Percentiles rank a stretch among this genome's conserved stretches.
phyloP scores from a whole-genome alignment of 2,888 invertebrate species.

The Apodemia hepburni region DNA sequence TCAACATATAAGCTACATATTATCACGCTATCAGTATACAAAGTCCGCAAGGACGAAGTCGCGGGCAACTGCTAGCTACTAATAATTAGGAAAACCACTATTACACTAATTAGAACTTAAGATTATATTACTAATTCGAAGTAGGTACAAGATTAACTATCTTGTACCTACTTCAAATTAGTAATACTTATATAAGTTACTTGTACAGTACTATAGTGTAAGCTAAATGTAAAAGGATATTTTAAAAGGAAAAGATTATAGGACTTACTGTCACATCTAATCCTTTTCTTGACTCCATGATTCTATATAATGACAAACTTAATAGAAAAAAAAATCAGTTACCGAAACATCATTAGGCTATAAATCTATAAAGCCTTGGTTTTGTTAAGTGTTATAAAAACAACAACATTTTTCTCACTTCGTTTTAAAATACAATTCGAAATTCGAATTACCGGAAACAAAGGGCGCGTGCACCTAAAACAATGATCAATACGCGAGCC shows the following conservation, averaged over 20 bases:
- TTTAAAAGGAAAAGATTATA: neutral
- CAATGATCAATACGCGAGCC: neutral
- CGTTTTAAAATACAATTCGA: neutral
- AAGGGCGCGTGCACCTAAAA: slow-evolving; percentile 15
- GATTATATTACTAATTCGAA: too few species aligned
- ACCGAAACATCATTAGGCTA: neutral
- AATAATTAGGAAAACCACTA: too few species aligned
- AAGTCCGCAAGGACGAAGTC: too few species aligned
- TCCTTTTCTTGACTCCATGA: neutral
- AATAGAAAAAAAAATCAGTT: neutral
- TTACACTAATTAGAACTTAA: too few species aligned
- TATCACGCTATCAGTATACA: too few species aligned
- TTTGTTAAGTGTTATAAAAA: neutral
- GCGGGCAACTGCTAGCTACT: too few species aligned
- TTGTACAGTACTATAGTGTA: neutral
- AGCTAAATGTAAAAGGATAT: neutral
- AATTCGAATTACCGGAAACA: slow-evolving; percentile 1
- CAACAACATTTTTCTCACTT: neutral
- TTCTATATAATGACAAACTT: neutral
- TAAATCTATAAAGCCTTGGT: neutral
- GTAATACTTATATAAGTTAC: neutral
- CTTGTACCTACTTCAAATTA: too few species aligned
- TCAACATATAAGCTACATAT: too few species aligned
- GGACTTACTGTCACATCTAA: neutral
- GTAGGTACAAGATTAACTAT: too few species aligned